Conservation (phyloP, 2,113 vertebrate species). For the Bostrychus sinensis region DNA sequence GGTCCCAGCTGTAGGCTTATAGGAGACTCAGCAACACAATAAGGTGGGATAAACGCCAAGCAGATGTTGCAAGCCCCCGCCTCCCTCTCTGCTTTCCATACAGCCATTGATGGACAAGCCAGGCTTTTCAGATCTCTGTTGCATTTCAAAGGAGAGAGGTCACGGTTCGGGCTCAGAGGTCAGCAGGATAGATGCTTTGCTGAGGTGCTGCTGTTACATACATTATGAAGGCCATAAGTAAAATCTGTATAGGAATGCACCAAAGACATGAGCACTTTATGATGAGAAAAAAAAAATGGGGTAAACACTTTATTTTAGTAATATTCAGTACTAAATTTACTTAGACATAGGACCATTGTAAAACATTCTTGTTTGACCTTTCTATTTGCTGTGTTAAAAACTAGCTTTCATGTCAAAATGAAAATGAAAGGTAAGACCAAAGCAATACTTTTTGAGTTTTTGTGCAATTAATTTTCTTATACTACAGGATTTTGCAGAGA, state of each 20-base stretch:
- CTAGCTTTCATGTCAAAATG: too few species aligned
- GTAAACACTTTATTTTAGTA: too few species aligned
- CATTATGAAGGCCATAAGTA: slow-evolving; percentile 29
- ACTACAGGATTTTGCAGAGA: too few species aligned
- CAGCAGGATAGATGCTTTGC: slow-evolving; percentile 47
- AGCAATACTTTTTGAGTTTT: too few species aligned
- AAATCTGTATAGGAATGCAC: slow-evolving; percentile 17
- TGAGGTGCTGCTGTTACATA: slow-evolving; percentile 33
- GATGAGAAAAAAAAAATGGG: too few species aligned
- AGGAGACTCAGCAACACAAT: slow-evolving; percentile 59
- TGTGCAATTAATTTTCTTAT: too few species aligned
- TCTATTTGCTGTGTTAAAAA: too few species aligned
- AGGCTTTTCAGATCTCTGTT: slow-evolving; percentile 59
- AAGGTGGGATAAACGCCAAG: slow-evolving; percentile 68
- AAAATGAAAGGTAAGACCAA: too few species aligned
- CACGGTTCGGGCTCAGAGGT: slow-evolving; percentile 54
- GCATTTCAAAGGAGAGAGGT: slow-evolving; percentile 65
- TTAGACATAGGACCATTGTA: too few species aligned
- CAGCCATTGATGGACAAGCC: slow-evolving; percentile 55
- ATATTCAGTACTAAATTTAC: too few species aligned
- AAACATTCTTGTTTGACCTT: too few species aligned
- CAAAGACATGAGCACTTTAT: neutral
- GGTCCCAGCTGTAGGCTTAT: slow-evolving; percentile 57
- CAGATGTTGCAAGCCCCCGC: slow-evolving; percentile 72
- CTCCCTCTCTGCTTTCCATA: slow-evolving; percentile 33